Conservation (phyloP, 2,113 vertebrate genomes). For the Ellobius talpinus region DNA sequence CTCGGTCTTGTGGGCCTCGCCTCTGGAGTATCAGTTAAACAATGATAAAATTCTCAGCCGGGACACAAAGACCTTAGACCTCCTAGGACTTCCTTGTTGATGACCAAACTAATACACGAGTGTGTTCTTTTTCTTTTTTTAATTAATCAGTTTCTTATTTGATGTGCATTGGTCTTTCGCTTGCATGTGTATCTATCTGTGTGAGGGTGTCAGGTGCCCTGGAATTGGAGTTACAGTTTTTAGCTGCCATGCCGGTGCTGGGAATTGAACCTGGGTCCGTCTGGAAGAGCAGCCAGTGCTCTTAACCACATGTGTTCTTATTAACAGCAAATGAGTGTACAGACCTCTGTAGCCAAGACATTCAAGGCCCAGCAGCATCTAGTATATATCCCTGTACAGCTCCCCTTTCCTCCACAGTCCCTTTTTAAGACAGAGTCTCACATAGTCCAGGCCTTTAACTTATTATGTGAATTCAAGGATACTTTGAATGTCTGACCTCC, state of each 20-base stretch:
- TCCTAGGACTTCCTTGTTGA: slow-evolving; percentile 12
- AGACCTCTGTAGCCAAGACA: neutral
- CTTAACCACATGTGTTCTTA: neutral
- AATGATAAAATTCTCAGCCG: slow-evolving; percentile 55
- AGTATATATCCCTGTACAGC: neutral
- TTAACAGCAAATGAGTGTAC: neutral
- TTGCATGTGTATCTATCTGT: neutral
- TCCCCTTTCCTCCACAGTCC: neutral
- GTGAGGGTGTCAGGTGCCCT: neutral
- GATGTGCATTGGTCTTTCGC: neutral
- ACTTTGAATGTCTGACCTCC: neutral
- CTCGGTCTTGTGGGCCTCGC: slow-evolving; percentile 17
- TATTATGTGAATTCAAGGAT: neutral
- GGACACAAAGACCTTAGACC: neutral
- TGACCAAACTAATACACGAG: neutral
- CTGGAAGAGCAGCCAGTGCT: neutral
- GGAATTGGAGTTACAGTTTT: neutral
- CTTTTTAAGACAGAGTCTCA: neutral
- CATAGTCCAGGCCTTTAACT: neutral
- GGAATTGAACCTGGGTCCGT: neutral
- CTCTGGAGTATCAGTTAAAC: slow-evolving; percentile 47
- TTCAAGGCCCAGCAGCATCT: neutral
- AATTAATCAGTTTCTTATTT: neutral
- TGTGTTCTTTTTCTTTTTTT: neutral
- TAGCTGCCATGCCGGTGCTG: neutral